Evolutionary conservation across 2,113 vertebrate species (phyloP).

Genomic region (Athene cunicularia): DNA sequence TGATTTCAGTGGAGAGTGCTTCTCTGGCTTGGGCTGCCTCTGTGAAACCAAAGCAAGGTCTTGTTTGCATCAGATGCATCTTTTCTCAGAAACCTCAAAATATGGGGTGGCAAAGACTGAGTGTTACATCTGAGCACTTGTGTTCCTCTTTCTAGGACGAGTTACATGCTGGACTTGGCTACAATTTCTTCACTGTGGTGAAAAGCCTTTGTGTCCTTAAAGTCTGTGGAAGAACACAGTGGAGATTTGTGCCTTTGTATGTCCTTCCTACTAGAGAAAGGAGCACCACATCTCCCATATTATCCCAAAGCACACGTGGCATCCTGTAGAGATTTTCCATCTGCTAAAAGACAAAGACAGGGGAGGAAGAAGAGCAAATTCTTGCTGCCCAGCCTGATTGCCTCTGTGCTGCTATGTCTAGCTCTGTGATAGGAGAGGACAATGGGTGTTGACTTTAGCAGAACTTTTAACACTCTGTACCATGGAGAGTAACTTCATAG

Average conservation of each 20-base stretch:
- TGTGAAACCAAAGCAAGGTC: not conserved
- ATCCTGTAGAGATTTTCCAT: not conserved
- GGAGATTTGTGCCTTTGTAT: not conserved
- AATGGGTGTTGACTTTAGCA: rapidly evolving
- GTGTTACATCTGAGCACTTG: rapidly evolving
- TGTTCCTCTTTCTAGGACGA: not conserved
- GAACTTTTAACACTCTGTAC: not conserved
- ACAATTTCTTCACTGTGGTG: not conserved
- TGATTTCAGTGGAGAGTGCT: not conserved
- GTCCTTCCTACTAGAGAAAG: not conserved
- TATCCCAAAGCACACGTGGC: not conserved
- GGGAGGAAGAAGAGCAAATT: not conserved
- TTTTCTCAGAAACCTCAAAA: not conserved
- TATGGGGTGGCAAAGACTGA: not conserved
- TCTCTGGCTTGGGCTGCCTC: not conserved
- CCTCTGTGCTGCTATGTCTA: not conserved
- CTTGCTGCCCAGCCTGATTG: not conserved
- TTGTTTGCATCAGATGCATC: not conserved
- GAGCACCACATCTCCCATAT: rapidly evolving
- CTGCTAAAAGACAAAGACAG: not conserved
- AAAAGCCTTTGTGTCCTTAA: not conserved
- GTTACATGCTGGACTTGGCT: not conserved
- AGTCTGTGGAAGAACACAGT: not conserved
- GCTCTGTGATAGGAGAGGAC: not conserved
- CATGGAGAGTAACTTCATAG: not conserved